phyloP scores from a whole-genome alignment of 2,888 invertebrate species.

The Tanypteryx hageni region DNA sequence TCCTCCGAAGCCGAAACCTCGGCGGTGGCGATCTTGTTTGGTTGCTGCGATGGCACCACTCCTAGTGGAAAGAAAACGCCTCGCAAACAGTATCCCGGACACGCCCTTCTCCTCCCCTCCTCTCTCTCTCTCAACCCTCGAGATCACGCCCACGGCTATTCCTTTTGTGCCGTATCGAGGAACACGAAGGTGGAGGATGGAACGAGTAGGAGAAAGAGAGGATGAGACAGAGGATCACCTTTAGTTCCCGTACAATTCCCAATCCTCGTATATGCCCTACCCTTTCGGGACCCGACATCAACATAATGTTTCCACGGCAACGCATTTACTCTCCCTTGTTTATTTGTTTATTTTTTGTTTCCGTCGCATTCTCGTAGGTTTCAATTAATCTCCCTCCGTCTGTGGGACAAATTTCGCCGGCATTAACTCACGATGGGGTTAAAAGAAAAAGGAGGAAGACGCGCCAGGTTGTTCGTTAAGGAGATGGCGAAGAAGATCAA shows the following conservation, averaged over 20 bases:
- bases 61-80: slow-evolving; percentile 32
- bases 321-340: not conserved
- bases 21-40: slow-evolving; percentile 52
- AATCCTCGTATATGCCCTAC: too few relatives aligned
- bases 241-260: not conserved
- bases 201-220: too few relatives aligned
- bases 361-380: not conserved
- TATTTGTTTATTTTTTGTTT: not conserved
- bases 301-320: slow-evolving; percentile 49
- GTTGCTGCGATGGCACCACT: slow-evolving; percentile 8
- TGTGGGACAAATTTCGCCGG: slow-evolving; percentile 54
- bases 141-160: not conserved
- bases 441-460: not conserved
- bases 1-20: not conserved
- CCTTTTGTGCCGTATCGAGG: not conserved
- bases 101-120: not conserved
- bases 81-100: slow-evolving; percentile 46
- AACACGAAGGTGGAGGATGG: not conserved
- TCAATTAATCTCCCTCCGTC: slow-evolving; percentile 33
- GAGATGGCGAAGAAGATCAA: too few relatives aligned
- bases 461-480: not conserved
- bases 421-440: slow-evolving; percentile 42
- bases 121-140: not conserved
- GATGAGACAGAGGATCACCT: not conserved
- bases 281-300: not conserved